These are phyloP conservation scores for Sitta europaea DNA, from an alignment of 2,113 vertebrate species.

Conservation along the genomic window DNA sequence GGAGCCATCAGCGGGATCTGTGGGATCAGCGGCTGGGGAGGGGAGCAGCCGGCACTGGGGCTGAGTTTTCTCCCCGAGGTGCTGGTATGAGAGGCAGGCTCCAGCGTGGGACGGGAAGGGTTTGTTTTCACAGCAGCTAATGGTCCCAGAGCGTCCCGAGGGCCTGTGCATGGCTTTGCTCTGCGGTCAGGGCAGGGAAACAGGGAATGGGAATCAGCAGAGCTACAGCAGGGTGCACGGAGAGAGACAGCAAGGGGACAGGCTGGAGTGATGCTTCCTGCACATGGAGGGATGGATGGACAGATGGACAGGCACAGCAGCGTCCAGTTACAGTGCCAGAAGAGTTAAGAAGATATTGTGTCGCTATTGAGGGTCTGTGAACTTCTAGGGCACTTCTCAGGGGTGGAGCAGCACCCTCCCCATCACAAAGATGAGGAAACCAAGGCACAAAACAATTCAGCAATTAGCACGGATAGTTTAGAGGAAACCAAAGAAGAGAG, in stretches of 20 bases:
- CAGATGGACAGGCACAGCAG: not conserved
- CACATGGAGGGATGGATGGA: not conserved
- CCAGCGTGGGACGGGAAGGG: not conserved
- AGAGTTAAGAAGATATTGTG: not conserved
- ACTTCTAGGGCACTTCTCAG: not conserved
- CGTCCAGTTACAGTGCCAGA: not conserved
- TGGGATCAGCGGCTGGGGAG: not conserved
- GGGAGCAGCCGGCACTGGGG: not conserved
- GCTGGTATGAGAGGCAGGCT: not conserved
- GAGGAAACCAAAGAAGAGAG: not conserved
- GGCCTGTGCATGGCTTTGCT: not conserved
- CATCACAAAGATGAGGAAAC: not conserved
- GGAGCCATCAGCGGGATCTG: not conserved
- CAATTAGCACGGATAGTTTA: not conserved
- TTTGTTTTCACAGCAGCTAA: slow-evolving; percentile 21
- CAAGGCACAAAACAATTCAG: not conserved
- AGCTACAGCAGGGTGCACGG: not conserved
- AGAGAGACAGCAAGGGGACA: not conserved
- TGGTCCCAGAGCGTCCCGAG: not conserved
- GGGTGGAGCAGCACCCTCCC: not conserved
- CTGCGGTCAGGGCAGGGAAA: not conserved
- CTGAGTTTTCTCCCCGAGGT: not conserved
- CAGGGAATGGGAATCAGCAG: not conserved
- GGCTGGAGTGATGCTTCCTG: not conserved
- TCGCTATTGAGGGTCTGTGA: not conserved